Evolutionary conservation across 1,140 invertebrate species (phyloP).

Genomic region (Polypedilum pembai): DNA sequence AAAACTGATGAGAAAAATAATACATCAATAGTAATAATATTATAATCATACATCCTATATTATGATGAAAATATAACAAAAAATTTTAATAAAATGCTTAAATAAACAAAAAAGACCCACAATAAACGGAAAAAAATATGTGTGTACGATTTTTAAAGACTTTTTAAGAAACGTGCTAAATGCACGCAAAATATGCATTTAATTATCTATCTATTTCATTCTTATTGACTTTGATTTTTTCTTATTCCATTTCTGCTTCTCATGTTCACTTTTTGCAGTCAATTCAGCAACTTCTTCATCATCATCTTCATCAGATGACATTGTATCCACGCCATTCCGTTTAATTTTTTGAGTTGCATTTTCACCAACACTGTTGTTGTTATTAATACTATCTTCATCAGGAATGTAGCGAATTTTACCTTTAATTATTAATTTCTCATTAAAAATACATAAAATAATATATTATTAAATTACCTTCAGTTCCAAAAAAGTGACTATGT

Average conservation of each 20-base stretch:
- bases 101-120: too few relatives aligned
- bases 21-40: too few relatives aligned
- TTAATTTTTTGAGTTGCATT: neutral
- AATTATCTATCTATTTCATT: constrained; percentile 4
- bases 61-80: too few relatives aligned
- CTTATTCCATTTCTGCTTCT: neutral
- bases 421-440: neutral
- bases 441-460: neutral
- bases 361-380: neutral
- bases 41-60: too few relatives aligned
- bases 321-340: neutral
- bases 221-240: constrained; percentile 9
- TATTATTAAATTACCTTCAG: neutral
- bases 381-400: constrained; percentile 4
- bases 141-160: too few relatives aligned
- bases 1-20: too few relatives aligned
- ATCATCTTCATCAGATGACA: neutral
- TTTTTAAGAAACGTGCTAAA: too few relatives aligned
- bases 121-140: too few relatives aligned
- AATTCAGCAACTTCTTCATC: neutral
- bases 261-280: neutral
- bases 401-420: constrained; percentile 15
- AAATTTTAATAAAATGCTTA: too few relatives aligned
- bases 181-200: too few relatives aligned
- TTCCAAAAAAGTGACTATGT: neutral